A percentile compares a stretch with the other conserved stretches of the same genome.
Conservation (phyloP, 1,140 invertebrate genomes). For the Frieseomelitta varia region DNA sequence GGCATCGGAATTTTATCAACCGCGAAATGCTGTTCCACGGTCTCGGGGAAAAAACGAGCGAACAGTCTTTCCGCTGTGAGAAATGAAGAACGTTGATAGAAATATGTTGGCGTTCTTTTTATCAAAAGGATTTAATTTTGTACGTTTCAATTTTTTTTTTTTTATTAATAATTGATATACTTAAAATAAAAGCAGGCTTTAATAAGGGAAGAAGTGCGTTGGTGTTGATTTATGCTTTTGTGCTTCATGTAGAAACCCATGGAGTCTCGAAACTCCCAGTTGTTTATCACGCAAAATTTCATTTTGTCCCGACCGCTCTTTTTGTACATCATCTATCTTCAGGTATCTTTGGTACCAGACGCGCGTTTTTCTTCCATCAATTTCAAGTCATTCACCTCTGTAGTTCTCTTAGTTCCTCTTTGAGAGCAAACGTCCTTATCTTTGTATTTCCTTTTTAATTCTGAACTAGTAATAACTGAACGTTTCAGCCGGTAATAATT, state of each 20-base stretch:
- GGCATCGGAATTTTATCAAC: background rate
- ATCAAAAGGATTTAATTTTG: background rate
- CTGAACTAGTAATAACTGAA: no score
- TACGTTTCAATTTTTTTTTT: background rate
- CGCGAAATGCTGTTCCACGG: background rate
- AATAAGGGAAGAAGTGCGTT: background rate
- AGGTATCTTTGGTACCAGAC: conserved; percentile 1
- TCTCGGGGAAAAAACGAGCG: background rate
- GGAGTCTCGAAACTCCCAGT: background rate
- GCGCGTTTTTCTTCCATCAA: background rate
- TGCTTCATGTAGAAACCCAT: background rate
- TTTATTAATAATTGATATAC: background rate
- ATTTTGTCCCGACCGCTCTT: no score
- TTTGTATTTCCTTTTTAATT: background rate
- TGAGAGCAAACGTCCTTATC: background rate
- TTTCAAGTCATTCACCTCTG: no score
- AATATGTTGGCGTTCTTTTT: background rate
- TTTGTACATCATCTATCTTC: background rate
- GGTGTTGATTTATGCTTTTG: background rate
- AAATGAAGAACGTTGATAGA: background rate
- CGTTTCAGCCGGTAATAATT: no score
- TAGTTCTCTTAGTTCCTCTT: background rate
- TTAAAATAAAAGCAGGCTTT: background rate
- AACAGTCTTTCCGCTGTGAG: background rate
- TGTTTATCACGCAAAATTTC: conserved; percentile 29